Evolutionary conservation across 2,113 vertebrate species (phyloP), one percentile per base, ranked within the genome.

Genomic region (Okapia johnstoni): DNA sequence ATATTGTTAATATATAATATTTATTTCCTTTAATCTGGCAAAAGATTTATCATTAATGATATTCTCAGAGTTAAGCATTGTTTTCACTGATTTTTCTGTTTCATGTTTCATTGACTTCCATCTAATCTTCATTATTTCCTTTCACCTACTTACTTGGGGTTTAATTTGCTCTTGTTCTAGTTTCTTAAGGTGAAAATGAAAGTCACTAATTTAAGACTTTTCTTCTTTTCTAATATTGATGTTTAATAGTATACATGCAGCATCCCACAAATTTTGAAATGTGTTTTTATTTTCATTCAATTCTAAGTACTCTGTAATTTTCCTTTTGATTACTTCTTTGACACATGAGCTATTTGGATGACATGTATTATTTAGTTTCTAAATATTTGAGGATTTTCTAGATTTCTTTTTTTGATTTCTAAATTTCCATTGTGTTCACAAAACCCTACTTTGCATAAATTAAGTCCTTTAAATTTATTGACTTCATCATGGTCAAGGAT

Each of bases 311-410:
- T 63, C 61, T 43, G 6, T 46, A 77, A 77, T 79, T 70, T 55
- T 25, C 36, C n/a, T 66, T 94, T 90, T 85, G 63, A 55, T 88
- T 88, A 88, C 30, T 80, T 80, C 50, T 36, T 70, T 70, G 33
- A 89, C 33, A 77, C 84, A 8, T 46, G 10, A 26, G 66, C n/a
- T 77, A 85, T 54, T 21, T 85, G 63, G n/a, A 90, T 77, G 55
- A 40, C 66, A 70, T 85, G 7, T 94, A 87, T 83, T 76, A 93
- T 77, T 76, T 85, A 90, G 63, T 90, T 90, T 90, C n/a, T 85
- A 46, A 85, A 85, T 61, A 85, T 46, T 63, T 77, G 66, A 50
- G 13, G 46, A 85, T 95, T 77, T 91, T 85, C 66, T 77, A 85
- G 63, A 85, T 79, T 85, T 36, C 63, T 85, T 60, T 54, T 77